Conservation (phyloP, 2,888 invertebrate genomes). For the Agonopterix arenella region DNA sequence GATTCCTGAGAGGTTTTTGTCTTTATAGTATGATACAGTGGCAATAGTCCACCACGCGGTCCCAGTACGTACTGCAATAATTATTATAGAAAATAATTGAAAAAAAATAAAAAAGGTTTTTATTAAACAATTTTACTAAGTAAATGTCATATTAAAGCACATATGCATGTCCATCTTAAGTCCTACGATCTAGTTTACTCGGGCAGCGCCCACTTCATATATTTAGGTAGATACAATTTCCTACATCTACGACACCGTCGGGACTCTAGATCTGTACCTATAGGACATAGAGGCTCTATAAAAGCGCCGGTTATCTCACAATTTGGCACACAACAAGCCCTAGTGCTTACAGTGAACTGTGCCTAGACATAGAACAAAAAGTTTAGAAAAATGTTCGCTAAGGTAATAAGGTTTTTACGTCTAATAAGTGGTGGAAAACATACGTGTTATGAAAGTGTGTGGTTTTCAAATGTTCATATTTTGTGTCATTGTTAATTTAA, state of each 20-base stretch:
- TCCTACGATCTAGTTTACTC: conserved; percentile 41
- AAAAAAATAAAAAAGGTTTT: no score
- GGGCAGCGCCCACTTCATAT: conserved; percentile 56
- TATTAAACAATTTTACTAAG: not conserved
- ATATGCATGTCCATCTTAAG: conserved; percentile 29
- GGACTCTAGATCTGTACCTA: conserved; percentile 47
- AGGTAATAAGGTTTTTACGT: conserved; percentile 38
- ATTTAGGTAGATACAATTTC: conserved; percentile 35
- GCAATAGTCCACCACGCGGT: no score
- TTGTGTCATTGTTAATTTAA: no score
- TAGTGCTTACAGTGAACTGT: conserved; percentile 55
- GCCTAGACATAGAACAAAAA: conserved; percentile 36
- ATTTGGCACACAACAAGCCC: conserved; percentile 66
- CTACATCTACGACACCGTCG: conserved; percentile 42
- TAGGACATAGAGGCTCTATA: conserved; percentile 63
- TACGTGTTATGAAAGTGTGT: no score
- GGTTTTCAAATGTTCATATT: no score
- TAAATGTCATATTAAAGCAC: not conserved
- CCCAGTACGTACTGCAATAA: no score
- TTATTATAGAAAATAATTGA: no score
- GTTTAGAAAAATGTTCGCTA: conserved; percentile 60
- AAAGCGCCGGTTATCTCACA: conserved; percentile 59
- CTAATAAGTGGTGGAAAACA: no score
- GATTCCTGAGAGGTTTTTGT: no score
- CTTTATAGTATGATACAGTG: no score